Percentiles rank a stretch among this genome's conserved stretches.
These are phyloP conservation scores for Channa striata DNA, from an alignment of 2,797 vertebrate genomes.

Conservation along the genomic window DNA sequence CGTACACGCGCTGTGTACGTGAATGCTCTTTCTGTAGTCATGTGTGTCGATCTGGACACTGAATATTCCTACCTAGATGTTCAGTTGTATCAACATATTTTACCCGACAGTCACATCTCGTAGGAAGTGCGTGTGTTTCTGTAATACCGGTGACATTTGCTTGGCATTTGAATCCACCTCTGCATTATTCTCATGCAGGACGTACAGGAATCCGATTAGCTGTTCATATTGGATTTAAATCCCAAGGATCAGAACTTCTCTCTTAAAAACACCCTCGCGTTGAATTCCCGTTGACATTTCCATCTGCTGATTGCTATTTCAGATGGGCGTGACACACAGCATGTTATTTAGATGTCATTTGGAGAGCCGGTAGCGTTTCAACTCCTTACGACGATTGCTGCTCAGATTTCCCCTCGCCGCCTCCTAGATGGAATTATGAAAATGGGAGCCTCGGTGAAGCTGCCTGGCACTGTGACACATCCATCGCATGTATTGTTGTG, in stretches of 20 bases:
- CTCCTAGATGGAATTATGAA: slow-evolving; percentile 34
- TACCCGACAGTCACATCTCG: slow-evolving; percentile 23
- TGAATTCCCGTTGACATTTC: slow-evolving; percentile 73
- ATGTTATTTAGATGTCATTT: slow-evolving; percentile 66
- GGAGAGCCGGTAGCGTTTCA: slow-evolving; percentile 43
- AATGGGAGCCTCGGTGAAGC: neutral
- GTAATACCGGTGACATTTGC: slow-evolving; percentile 73
- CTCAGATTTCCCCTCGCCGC: slow-evolving; percentile 25
- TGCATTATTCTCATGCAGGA: slow-evolving; percentile 26
- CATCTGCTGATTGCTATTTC: slow-evolving; percentile 64
- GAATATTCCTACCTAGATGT: neutral
- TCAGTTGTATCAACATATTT: neutral
- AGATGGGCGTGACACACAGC: slow-evolving; percentile 54
- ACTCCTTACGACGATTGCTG: slow-evolving; percentile 33
- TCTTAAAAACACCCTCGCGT: slow-evolving; percentile 58
- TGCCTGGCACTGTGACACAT: slow-evolving; percentile 34
- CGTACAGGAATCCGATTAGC: slow-evolving; percentile 52
- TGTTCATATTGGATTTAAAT: slow-evolving; percentile 71
- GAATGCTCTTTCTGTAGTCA: too few relatives aligned
- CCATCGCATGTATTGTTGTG: slow-evolving; percentile 55
- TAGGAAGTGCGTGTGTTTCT: slow-evolving; percentile 47
- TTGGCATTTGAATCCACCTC: slow-evolving; percentile 72
- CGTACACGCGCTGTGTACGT: neutral
- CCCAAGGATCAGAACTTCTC: slow-evolving; percentile 60
- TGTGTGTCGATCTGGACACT: neutral